phyloP scores from a whole-genome alignment of 2,888 invertebrate genomes.

The Sinotaia quadrata region DNA sequence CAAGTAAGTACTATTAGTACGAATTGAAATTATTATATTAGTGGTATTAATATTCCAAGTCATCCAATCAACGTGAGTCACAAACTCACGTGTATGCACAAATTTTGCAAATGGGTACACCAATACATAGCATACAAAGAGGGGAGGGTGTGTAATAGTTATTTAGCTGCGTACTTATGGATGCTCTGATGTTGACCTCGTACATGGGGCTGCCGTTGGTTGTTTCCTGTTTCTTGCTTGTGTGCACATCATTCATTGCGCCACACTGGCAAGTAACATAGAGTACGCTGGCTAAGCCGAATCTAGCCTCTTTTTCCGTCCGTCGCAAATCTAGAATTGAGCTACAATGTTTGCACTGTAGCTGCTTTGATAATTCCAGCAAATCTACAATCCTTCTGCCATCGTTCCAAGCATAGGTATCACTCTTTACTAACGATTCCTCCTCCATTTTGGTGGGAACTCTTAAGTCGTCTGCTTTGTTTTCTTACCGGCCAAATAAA shows the following conservation, averaged over 20 bases:
- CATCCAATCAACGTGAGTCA: too few species aligned
- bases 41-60: too few species aligned
- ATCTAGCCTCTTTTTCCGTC: conserved; percentile 10
- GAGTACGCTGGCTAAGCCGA: conserved; percentile 18
- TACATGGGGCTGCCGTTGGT: conserved; percentile 8
- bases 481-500: too few species aligned
- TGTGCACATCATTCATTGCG: conserved; percentile 21
- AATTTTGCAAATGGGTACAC: too few species aligned
- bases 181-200: conserved; percentile 20
- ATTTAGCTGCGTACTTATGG: conserved; percentile 14
- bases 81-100: too few species aligned
- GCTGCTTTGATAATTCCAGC: conserved; percentile 13
- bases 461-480: too few species aligned
- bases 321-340: conserved; percentile 19
- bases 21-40: too few species aligned
- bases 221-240: conserved; percentile 13
- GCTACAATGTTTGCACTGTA: conserved; percentile 21
- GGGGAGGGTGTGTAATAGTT: too few species aligned
- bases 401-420: conserved; percentile 15
- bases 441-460: too few species aligned
- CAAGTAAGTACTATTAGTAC: too few species aligned
- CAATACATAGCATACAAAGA: too few species aligned
- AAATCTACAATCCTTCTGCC: conserved; percentile 18
- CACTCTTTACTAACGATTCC: too few species aligned
- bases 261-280: conserved; percentile 23